Conservation (phyloP, 2,797 vertebrate genomes). For the Scomberomorus guttatus region DNA sequence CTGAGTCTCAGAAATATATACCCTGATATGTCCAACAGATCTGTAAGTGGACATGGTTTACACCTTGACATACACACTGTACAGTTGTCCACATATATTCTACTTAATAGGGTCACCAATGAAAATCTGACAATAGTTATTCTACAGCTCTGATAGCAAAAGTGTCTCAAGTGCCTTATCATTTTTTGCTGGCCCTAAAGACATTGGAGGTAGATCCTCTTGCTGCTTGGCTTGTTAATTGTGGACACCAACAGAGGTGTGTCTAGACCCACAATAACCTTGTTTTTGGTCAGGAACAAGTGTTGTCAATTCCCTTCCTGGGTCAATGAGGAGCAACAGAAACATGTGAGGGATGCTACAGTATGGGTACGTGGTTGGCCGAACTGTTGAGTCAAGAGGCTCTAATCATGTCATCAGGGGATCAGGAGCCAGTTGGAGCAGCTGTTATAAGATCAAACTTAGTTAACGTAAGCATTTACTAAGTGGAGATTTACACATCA, state of each 20-base stretch:
- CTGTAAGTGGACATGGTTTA: not conserved
- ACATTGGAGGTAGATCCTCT: not conserved
- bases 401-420: not conserved
- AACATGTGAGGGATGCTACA: not conserved
- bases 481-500: too few species aligned
- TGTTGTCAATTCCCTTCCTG: not conserved
- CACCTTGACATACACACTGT: not conserved
- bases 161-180: not conserved
- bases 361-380: not conserved
- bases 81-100: not conserved
- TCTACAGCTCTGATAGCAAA: not conserved
- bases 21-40: not conserved
- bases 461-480: too few species aligned
- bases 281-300: not conserved
- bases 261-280: not conserved
- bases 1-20: constrained; percentile 5
- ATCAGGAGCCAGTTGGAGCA: not conserved
- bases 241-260: constrained; percentile 1
- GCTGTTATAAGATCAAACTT: too few species aligned
- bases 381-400: not conserved
- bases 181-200: not conserved
- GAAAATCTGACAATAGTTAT: not conserved
- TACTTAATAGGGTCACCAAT: not conserved
- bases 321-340: not conserved
- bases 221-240: not conserved